These are phyloP conservation scores for Abrostola triplasia DNA, from an alignment of 2,888 invertebrate species.

Conservation along the genomic window DNA sequence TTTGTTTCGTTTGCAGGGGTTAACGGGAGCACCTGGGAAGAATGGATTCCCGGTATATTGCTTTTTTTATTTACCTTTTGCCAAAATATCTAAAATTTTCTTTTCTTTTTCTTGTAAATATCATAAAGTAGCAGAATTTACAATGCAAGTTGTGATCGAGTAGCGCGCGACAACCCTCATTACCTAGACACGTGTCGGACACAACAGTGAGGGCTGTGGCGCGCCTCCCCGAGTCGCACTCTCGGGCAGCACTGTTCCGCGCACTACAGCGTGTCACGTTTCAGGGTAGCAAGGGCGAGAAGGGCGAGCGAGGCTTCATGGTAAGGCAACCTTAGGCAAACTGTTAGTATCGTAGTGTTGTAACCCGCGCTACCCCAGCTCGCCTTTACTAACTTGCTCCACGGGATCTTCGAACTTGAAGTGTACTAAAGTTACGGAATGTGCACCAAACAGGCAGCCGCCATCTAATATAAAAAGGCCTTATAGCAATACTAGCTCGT, in stretches of 20 bases:
- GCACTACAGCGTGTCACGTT: slow-evolving; percentile 72
- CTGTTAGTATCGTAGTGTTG: slow-evolving; percentile 42
- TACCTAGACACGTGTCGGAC: neutral
- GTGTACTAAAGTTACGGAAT: neutral
- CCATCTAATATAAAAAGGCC: too few relatives aligned
- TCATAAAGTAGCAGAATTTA: neutral
- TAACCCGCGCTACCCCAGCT: slow-evolving; percentile 31
- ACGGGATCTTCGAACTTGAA: neutral
- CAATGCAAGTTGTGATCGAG: too few relatives aligned
- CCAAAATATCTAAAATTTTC: slow-evolving; percentile 61
- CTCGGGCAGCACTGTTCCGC: slow-evolving; percentile 6
- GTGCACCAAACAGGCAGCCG: too few relatives aligned
- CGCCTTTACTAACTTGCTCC: slow-evolving; percentile 40
- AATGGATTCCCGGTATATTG: slow-evolving; percentile 95
- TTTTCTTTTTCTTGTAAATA: slow-evolving; percentile 47
- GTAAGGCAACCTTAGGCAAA: slow-evolving; percentile 85
- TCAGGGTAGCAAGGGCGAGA: slow-evolving; percentile 92
- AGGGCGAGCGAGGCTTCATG: slow-evolving; percentile 92
- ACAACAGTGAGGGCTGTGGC: neutral
- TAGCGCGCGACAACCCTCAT: neutral
- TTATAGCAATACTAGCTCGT: too few relatives aligned
- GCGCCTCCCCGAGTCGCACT: neutral
- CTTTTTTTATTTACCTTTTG: slow-evolving; percentile 65
- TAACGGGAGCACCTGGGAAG: slow-evolving; percentile 94
- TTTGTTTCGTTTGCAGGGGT: slow-evolving; percentile 89